Evolutionary conservation across 2,797 vertebrate species (phyloP).

Genomic region (Momotus momota): DNA sequence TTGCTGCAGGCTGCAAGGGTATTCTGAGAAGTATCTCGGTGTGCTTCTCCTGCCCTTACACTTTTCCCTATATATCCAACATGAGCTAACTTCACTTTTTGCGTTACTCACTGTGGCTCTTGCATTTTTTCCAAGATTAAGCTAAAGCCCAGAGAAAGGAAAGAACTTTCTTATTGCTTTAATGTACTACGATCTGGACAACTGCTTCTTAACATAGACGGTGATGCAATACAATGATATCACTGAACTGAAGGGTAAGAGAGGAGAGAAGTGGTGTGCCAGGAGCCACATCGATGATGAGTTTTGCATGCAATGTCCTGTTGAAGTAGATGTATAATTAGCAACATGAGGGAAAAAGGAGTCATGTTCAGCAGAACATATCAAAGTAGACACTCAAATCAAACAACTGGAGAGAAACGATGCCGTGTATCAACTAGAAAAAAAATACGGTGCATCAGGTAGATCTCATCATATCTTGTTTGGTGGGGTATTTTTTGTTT

Average conservation of each 20-base stretch:
- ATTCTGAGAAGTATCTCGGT: not conserved
- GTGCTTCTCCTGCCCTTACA: not conserved
- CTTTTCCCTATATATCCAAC: not conserved
- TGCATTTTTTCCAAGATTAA: slow-evolving; percentile 11
- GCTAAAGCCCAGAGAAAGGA: not conserved
- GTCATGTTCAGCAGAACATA: not conserved
- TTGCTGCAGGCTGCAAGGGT: not conserved
- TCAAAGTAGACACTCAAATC: not conserved
- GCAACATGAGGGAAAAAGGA: not conserved
- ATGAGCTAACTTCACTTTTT: not conserved
- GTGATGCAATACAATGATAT: not conserved
- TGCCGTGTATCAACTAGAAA: not conserved
- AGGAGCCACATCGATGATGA: not conserved
- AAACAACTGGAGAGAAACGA: not conserved
- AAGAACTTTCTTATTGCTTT: not conserved
- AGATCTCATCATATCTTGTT: not conserved
- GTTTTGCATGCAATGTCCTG: not conserved
- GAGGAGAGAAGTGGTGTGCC: not conserved
- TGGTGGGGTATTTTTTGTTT: not conserved
- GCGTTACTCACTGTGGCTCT: not conserved
- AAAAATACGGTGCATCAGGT: not conserved
- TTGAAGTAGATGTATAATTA: not conserved
- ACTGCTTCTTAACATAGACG: not conserved
- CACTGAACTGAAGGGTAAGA: not conserved
- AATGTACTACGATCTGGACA: not conserved